These are phyloP conservation scores for Epistrophe eligans DNA, from an alignment of 2,888 invertebrate genomes.

Conservation along the genomic window DNA sequence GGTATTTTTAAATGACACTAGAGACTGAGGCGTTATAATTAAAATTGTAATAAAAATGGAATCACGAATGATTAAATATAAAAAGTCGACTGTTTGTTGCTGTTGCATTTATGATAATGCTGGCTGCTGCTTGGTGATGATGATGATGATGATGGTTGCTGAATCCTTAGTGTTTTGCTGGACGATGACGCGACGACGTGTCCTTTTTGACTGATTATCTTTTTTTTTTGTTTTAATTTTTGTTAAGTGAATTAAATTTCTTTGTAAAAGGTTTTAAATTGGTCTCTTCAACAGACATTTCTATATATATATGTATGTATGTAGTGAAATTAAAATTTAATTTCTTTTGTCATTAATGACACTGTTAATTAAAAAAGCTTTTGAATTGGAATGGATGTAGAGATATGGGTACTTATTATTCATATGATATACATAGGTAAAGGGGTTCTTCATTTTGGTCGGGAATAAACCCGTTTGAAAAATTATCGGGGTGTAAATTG, in stretches of 20 bases:
- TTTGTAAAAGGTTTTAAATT: conserved; percentile 41
- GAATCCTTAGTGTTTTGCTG: conserved; percentile 26
- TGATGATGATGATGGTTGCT: conserved; percentile 9
- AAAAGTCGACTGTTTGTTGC: conserved; percentile 23
- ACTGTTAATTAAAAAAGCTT: conserved; percentile 20
- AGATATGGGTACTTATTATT: too few relatives aligned
- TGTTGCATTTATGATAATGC: conserved; percentile 32
- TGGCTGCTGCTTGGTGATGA: not conserved
- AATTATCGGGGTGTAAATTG: too few relatives aligned
- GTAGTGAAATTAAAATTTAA: conserved; percentile 31
- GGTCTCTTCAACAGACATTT: conserved; percentile 11
- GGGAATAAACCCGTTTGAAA: too few relatives aligned
- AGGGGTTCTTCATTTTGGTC: too few relatives aligned
- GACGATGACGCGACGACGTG: conserved; percentile 12
- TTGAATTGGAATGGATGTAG: not conserved
- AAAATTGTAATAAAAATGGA: conserved; percentile 71
- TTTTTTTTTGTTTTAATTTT: conserved; percentile 4
- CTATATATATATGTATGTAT: too few relatives aligned
- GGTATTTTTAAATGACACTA: conserved; percentile 41
- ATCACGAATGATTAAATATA: conserved; percentile 64
- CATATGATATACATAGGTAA: too few relatives aligned
- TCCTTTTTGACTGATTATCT: conserved; percentile 17
- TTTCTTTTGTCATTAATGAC: conserved; percentile 33
- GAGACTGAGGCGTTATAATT: conserved; percentile 60
- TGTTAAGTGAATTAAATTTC: conserved; percentile 55